Conservation (phyloP, 2,797 vertebrate genomes). For the Melanotaenia boesemani region DNA sequence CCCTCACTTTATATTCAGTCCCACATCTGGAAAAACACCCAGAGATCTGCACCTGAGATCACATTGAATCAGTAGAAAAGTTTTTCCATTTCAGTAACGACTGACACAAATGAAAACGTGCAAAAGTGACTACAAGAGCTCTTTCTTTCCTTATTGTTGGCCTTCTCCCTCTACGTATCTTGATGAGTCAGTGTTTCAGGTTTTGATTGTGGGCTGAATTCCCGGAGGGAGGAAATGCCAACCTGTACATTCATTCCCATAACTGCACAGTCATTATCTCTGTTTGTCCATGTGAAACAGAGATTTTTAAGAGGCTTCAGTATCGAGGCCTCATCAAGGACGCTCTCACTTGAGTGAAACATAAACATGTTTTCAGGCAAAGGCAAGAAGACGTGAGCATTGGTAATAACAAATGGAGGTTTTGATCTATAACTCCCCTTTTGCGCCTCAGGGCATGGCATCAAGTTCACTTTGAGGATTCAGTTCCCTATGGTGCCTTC, state of each 20-base stretch:
- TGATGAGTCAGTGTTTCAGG: conserved; percentile 62
- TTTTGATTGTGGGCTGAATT: conserved; percentile 35
- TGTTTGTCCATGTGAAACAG: conserved; percentile 38
- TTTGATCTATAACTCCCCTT: conserved; percentile 28
- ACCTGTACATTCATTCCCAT: conserved; percentile 54
- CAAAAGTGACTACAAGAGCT: conserved; percentile 6
- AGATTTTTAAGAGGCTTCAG: conserved; percentile 28
- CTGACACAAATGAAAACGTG: conserved; percentile 20
- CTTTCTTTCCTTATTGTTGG: background rate
- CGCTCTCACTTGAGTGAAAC: conserved; percentile 23
- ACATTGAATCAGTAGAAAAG: conserved; percentile 7
- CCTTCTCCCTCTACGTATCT: background rate
- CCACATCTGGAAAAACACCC: conserved; percentile 47
- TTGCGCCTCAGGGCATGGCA: conserved; percentile 15
- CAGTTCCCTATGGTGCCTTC: conserved; percentile 13
- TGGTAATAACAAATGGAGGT: conserved; percentile 24
- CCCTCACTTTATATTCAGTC: conserved; percentile 22
- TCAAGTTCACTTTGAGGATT: conserved; percentile 27
- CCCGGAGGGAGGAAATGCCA: conserved; percentile 71
- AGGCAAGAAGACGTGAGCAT: conserved; percentile 11
- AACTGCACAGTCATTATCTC: conserved; percentile 60
- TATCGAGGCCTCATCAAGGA: conserved; percentile 39
- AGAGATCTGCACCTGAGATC: conserved; percentile 11
- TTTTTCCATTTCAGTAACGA: conserved; percentile 23
- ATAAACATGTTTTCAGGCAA: conserved; percentile 26